phyloP scores from a whole-genome alignment of 2,888 invertebrate genomes.

The Pachymerium ferrugineum region DNA sequence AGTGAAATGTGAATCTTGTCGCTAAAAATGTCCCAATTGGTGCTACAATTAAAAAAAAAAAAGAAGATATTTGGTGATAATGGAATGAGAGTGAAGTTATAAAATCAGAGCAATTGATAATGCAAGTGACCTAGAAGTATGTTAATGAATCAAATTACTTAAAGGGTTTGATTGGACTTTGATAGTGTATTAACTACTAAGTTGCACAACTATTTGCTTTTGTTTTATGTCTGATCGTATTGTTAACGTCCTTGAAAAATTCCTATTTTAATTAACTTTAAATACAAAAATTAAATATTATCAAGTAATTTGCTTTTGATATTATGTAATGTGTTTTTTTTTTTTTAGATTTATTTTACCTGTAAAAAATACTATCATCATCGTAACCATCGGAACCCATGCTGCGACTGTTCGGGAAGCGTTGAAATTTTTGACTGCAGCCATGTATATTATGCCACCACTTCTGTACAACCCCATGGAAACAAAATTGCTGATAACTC shows the following conservation, averaged over 20 bases:
- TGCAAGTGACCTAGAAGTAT: too few species aligned
- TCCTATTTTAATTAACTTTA: background rate
- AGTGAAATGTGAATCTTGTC: background rate
- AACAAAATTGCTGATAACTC: background rate
- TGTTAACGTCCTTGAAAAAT: too few species aligned
- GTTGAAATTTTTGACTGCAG: background rate
- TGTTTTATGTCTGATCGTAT: background rate
- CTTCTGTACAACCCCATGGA: constrained; percentile 10
- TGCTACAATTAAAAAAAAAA: background rate
- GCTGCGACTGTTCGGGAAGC: constrained; percentile 10
- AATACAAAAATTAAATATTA: too few species aligned
- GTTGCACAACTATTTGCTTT: background rate
- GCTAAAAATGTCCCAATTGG: background rate
- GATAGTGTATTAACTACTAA: background rate
- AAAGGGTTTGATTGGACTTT: background rate
- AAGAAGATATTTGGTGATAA: background rate
- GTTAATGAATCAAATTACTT: background rate
- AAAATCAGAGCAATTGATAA: too few species aligned
- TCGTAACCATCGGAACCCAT: constrained; percentile 27
- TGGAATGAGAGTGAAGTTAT: background rate
- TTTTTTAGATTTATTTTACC: background rate
- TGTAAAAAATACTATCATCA: background rate
- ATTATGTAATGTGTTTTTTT: background rate
- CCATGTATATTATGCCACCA: constrained; percentile 1
- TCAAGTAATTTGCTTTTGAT: too few species aligned